Evolutionary conservation across 2,797 vertebrate species (phyloP), one percentile per base, ranked within the genome.

Genomic region (Melanotaenia boesemani): DNA sequence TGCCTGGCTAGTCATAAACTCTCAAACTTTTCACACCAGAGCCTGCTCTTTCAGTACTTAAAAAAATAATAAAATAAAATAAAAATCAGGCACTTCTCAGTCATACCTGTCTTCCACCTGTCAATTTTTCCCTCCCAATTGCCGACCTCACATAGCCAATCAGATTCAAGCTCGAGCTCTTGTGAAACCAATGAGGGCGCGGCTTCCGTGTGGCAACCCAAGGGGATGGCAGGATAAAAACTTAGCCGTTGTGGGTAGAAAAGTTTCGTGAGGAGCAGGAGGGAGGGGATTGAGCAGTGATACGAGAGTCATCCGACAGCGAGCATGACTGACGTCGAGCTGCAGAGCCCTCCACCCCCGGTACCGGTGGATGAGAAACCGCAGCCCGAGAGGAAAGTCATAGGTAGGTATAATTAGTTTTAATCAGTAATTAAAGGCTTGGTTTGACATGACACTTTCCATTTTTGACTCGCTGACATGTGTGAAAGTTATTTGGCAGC

Each of bases 281-380:
- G 90, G 88, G 86, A 86, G 87, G 90, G 84, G 80, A 80, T 28
- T 70, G 56, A 55, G 61, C 63, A 79, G 81, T 30, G 63, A 62
- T 50, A 67, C 72, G 56, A 69, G 30, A 64, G 73, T 63, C 56
- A 68, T 50, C 68, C 72, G 41, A 80, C 70, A 81, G 82, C 82
- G 79, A 93, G 88, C 74, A 96, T 96, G 95, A 94, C 81, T 73
- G 95, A 96, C 93, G 78, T 91, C 71, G 94, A 95, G 82, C 88
- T 80, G 83, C 92, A 92, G 86, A 91, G 85, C 86, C 88, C 90
- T 75, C 88, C 90, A 77, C 85, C 89, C 59, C 37, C 91, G 78
- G 80, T 80, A 57, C 83, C 88, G 70, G 90, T 60, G 85, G 91
- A 92, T 6, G 92, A 93, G 5, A 76, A 91, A 15, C 85, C 91